Evolutionary conservation across 2,113 vertebrate species (phyloP), one percentile per base, ranked within the genome.

Genomic region (Crypturellus undulatus): DNA sequence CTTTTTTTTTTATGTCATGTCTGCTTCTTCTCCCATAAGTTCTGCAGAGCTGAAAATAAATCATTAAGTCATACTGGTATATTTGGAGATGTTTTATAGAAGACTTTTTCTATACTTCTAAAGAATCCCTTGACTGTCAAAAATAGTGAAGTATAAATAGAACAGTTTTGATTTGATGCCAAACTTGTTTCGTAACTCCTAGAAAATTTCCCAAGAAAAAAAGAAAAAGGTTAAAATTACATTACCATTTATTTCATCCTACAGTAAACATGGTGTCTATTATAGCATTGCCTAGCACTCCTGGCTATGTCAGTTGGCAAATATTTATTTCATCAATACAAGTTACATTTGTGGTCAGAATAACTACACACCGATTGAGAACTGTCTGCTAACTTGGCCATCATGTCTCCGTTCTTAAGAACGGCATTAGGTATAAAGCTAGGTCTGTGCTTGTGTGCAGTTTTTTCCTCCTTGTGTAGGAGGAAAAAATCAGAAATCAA

Each of bases 81-180:
- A 92, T 96, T 97, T 94, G 79, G 28, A 51, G 84, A 83, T 78
- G 28, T 77, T 97, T 94, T 95, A 94, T 83, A 26, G 87, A 83
- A 83, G 45, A 30, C 42, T 83, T 21, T 90, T 94, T 95, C 89
- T 80, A 42, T 90, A 90, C 60, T 92, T 96, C 91, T 94, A 45
- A 91, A 79, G 81, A 90, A 73, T 40, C 12, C 93, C 47, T 81
- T 79, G 79, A 93, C 51, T 92, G 84, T 89, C 75, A 92, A 60
- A 93, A 96, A 72, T 69, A 52, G 68, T 62, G 75, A 77, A 84
- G 38, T 94, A 89, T 92, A 95, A 95, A 94, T 92, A 95, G 79
- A 59, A 85, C 70, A 92, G 54, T 87, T 95, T 95, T 87, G 42
- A 77, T 94, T 94, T 94, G 71, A 64, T 95, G 91, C 93, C 90